Evolutionary conservation across 2,113 vertebrate species (phyloP), one percentile per base, ranked within the genome.

Genomic region (Callopanchax toddi): DNA sequence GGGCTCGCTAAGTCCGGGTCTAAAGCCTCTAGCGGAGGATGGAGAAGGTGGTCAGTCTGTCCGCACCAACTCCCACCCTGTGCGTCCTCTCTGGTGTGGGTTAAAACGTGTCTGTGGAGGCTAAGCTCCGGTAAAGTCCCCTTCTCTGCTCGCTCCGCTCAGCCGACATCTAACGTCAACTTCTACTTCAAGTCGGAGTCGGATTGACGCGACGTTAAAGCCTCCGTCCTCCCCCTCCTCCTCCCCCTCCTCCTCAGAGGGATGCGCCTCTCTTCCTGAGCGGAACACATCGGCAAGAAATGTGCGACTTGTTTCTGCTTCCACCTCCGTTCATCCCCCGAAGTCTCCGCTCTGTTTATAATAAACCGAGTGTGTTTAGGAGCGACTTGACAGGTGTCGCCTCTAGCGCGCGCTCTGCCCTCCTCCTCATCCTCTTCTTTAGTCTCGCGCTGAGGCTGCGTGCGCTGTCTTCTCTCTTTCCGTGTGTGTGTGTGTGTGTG

Each of bases 351-450:
- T 59, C 65, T 45, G 60, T 65, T 68, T 60, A 40, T 69, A 46
- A 74, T 65, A 69, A 87, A 67, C 49, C 71, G 12, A 69, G 34
- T 67, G 65, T 70, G 74, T 87, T 85, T 74, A 82, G 72, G 63
- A 51, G 43, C 70, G 59, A 44, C 34, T 67, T 86, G 78, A 87
- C 82, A 87, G 77, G 79, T 87, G 78, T 76, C 53, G 69, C 85
- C 85, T 80, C 54, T 62, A 71, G 78, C 76, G 62, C 79, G 23
- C 78, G 42, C 26, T 62, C 60, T 20, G 1, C 48, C 75, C 49
- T 52, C 61, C 26, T 70, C 58, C 25, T 52, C 50, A 23, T 57
- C 53, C 2, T 51, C 45, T 15, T 48, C 66, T n/a, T 20, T 60
- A 22, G 40, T 53, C 67, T 57, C 20, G 29, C 46, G 34, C 36